Evolutionary conservation across 2,113 vertebrate species (phyloP).

Genomic region (Xiphophorus hellerii): DNA sequence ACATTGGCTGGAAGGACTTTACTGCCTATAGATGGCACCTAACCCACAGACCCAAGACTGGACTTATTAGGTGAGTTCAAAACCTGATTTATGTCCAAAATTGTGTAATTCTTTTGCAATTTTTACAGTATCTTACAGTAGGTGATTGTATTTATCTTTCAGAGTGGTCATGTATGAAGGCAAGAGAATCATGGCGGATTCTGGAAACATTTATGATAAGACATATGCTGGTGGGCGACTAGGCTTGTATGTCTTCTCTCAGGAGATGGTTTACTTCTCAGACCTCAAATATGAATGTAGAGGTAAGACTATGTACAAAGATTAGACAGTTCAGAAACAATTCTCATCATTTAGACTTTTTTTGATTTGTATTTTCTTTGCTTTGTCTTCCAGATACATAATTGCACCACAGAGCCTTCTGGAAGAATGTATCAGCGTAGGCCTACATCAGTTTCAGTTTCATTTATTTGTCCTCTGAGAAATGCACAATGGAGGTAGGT

Average conservation of each 20-base stretch:
- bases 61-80: slow-evolving; percentile 90
- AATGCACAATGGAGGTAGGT: slow-evolving; percentile 79
- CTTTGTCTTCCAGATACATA: slow-evolving; percentile 87
- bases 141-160: slow-evolving; percentile 23
- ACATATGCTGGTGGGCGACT: slow-evolving; percentile 95
- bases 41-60: slow-evolving; percentile 95
- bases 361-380: slow-evolving; percentile 21
- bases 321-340: background rate
- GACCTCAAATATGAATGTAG: slow-evolving; percentile 98
- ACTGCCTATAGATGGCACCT: slow-evolving; percentile 98
- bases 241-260: slow-evolving; percentile 97
- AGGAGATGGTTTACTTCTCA: slow-evolving; percentile 99
- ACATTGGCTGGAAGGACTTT: slow-evolving; percentile 98
- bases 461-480: slow-evolving; percentile 77
- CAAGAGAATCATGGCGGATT: slow-evolving; percentile 98
- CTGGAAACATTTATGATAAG: slow-evolving; percentile 94
- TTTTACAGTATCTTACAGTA: slow-evolving; percentile 15
- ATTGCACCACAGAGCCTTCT: slow-evolving; percentile 76
- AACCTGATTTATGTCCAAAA: background rate
- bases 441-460: slow-evolving; percentile 82
- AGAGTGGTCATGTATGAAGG: slow-evolving; percentile 99
- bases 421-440: slow-evolving; percentile 80
- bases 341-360: background rate
- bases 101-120: background rate
- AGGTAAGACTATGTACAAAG: slow-evolving; percentile 82